These are phyloP conservation scores for Margarornis squamiger DNA, from an alignment of 2,797 vertebrate genomes.

Conservation along the genomic window DNA sequence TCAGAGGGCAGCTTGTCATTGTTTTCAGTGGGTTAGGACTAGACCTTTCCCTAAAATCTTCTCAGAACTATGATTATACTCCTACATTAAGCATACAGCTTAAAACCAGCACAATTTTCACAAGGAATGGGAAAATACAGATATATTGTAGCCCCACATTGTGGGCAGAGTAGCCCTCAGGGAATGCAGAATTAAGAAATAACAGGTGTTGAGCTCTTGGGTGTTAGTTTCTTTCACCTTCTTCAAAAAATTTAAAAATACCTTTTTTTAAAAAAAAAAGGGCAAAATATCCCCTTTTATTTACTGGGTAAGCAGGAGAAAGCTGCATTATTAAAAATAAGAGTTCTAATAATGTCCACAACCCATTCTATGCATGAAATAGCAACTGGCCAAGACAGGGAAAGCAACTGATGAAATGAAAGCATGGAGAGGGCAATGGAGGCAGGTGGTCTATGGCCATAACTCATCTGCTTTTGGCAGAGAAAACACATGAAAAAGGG, in stretches of 20 bases:
- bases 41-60: background rate
- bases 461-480: constrained; percentile 22
- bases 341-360: background rate
- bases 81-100: background rate
- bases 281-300: background rate
- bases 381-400: background rate
- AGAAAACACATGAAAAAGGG: background rate
- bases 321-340: background rate
- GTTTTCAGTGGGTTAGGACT: background rate
- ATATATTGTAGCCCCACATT: background rate
- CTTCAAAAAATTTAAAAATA: background rate
- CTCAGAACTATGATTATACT: background rate
- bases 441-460: constrained; percentile 3
- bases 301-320: background rate
- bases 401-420: background rate
- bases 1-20: background rate
- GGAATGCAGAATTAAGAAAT: background rate
- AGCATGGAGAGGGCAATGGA: background rate
- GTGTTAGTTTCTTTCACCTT: background rate
- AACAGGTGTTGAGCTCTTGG: background rate
- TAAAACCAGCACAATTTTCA: background rate
- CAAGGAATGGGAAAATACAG: background rate
- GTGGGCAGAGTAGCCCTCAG: background rate
- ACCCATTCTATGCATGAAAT: background rate
- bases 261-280: background rate